Percentiles rank a stretch among this genome's conserved stretches.
Conservation (phyloP, 2,888 invertebrate species). For the Selenia dentaria region DNA sequence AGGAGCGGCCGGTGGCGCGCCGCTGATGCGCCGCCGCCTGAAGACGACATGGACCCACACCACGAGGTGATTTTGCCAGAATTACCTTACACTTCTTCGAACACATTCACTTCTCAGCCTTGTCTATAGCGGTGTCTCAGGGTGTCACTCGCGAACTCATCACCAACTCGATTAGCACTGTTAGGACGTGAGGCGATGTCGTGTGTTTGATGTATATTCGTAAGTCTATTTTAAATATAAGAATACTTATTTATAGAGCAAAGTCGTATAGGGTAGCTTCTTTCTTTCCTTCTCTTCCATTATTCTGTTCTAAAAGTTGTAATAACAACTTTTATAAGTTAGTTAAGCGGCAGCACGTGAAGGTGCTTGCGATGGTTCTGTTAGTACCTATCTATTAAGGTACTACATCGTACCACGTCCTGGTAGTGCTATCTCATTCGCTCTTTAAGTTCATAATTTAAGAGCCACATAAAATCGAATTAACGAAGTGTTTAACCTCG, state of each 20-base stretch:
- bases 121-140: constrained; percentile 62
- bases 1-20: constrained; percentile 80
- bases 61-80: constrained; percentile 85
- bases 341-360: too few relatives aligned
- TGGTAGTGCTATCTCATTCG: constrained; percentile 25
- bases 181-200: constrained; percentile 8
- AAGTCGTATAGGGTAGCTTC: too few relatives aligned
- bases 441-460: constrained; percentile 15
- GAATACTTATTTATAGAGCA: too few relatives aligned
- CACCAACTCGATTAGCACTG: constrained; percentile 7
- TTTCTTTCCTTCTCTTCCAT: too few relatives aligned
- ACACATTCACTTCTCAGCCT: constrained; percentile 73
- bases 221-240: too few relatives aligned
- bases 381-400: too few relatives aligned
- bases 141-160: constrained; percentile 68
- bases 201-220: too few relatives aligned
- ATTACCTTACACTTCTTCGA: constrained; percentile 74
- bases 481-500: constrained; percentile 12
- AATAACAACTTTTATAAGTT: too few relatives aligned
- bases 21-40: constrained; percentile 69
- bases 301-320: too few relatives aligned
- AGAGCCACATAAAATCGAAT: constrained; percentile 24
- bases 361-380: too few relatives aligned
- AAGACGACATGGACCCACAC: constrained; percentile 75
- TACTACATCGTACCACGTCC: constrained; percentile 21